Base-by-base conservation (phyloP, 1,140 invertebrate species). In the Colletes gigas region DNA sequence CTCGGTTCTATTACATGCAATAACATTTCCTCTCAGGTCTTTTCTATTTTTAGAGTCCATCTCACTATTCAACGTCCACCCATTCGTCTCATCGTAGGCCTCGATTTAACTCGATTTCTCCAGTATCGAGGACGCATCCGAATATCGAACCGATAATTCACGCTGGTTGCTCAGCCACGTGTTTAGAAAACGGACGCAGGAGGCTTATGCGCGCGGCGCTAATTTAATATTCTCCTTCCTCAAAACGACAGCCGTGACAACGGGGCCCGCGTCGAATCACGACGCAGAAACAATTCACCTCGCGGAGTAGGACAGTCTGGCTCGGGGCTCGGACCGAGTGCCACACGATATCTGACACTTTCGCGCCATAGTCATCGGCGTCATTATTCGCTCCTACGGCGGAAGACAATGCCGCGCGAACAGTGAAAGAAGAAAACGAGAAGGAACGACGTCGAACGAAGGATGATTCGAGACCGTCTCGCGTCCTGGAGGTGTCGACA, bases 241-340 rank as follows among this genome's bases (percentile, higher is more conserved):
- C 62, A 55, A 76, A 60, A 72, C 70, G 88, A 88, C 80, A 87
- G 77, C 79, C 88, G 83, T 88, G 85, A 88, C 88, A 88, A 88
- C 78, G 82, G 21, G 63, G 78, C 78, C 72, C 86, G 78, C 76
- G 84, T 86, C 83, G 83, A 88, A 85, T 88, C 88, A 88, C 81
- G 87, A 87, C 85, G 84, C 81, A 87, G 83, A 87, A 88, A 89
- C 88, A 88, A 88, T 89, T 87, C 81, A 71, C 81, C 78, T 63
- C 75, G 50, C 67, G 79, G 76, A 65, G 77, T 75, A 52, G 81
- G 75, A 83, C 70, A 74, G 76, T 68, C 71, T 59, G 78, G 76
- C 62, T 70, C 73, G 72, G 72, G 77, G 78, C 78, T 41, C 68
- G 19, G 63, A 21, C 65, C 57, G 65, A 81, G 81, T 67, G 69